These are phyloP conservation scores for Euwallacea similis DNA, from an alignment of 1,140 invertebrate species.

Conservation along the genomic window DNA sequence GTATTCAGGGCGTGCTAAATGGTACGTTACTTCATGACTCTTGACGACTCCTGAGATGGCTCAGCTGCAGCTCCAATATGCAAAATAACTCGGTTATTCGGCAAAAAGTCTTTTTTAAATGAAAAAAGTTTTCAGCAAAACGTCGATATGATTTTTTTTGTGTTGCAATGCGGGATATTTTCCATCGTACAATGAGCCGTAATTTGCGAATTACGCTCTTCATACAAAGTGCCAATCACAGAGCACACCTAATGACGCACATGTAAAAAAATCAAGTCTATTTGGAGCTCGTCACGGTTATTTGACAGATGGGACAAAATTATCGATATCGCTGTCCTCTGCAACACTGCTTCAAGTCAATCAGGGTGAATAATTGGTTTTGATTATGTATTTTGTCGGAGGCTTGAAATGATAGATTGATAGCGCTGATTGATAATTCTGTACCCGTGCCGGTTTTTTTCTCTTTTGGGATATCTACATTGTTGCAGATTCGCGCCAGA, in stretches of 20 bases:
- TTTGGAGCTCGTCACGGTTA: constrained; percentile 10
- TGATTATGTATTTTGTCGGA: constrained; percentile 6
- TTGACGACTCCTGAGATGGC: too few species aligned
- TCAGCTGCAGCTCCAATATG: too few species aligned
- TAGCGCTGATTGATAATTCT: constrained; percentile 3
- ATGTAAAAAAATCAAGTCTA: constrained; percentile 11
- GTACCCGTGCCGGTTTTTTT: background rate
- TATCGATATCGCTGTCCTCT: constrained; percentile 11
- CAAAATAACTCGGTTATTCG: too few species aligned
- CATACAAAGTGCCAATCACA: background rate
- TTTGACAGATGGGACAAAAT: constrained; percentile 9
- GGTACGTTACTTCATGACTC: too few species aligned
- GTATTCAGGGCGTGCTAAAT: too few species aligned
- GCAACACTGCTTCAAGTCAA: constrained; percentile 24
- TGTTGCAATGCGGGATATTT: background rate
- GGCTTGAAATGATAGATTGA: constrained; percentile 10
- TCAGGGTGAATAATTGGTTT: constrained; percentile 21
- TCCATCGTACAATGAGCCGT: background rate
- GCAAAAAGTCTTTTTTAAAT: too few species aligned
- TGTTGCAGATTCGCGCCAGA: too few species aligned
- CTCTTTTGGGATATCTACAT: too few species aligned
- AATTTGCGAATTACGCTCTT: background rate
- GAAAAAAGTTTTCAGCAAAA: too few species aligned
- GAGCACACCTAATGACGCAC: constrained; percentile 13
- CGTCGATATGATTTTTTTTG: too few species aligned